phyloP scores from a whole-genome alignment of 2,113 vertebrate species.

The Columba livia region DNA sequence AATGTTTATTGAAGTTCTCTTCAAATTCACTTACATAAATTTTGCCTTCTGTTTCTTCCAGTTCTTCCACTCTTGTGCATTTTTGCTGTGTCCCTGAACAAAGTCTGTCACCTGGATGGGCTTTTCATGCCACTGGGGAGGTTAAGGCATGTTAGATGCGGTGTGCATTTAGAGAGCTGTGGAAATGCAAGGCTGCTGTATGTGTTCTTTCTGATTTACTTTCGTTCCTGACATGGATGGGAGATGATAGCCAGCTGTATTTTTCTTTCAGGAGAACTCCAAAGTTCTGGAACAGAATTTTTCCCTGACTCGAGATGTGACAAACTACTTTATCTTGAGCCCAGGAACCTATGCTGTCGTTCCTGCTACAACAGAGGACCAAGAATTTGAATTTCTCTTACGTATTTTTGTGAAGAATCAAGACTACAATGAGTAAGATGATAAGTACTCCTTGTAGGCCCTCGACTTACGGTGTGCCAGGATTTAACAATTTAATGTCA shows the following conservation, averaged over 20 bases:
- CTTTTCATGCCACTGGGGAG: background rate
- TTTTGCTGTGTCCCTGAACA: background rate
- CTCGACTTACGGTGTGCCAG: background rate
- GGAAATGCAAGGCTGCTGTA: background rate
- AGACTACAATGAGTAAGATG: conserved; percentile 49
- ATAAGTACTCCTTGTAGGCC: background rate
- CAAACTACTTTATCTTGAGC: conserved; percentile 13
- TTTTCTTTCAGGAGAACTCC: conserved; percentile 44
- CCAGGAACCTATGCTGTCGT: conserved; percentile 66
- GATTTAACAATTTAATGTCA: background rate
- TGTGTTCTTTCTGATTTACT: background rate
- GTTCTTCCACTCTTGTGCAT: background rate
- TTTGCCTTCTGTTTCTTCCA: background rate
- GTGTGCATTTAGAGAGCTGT: background rate
- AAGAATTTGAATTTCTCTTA: conserved; percentile 65
- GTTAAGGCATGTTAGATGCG: background rate
- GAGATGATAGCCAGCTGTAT: background rate
- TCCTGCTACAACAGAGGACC: background rate
- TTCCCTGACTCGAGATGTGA: conserved; percentile 37
- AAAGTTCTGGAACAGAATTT: background rate
- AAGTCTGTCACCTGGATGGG: background rate
- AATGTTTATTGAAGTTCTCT: background rate
- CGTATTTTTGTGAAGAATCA: conserved; percentile 69
- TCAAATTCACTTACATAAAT: background rate
- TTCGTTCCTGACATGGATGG: background rate